Evolutionary conservation across 2,888 invertebrate genomes (phyloP).

Genomic region (Allolobophora icterica): DNA sequence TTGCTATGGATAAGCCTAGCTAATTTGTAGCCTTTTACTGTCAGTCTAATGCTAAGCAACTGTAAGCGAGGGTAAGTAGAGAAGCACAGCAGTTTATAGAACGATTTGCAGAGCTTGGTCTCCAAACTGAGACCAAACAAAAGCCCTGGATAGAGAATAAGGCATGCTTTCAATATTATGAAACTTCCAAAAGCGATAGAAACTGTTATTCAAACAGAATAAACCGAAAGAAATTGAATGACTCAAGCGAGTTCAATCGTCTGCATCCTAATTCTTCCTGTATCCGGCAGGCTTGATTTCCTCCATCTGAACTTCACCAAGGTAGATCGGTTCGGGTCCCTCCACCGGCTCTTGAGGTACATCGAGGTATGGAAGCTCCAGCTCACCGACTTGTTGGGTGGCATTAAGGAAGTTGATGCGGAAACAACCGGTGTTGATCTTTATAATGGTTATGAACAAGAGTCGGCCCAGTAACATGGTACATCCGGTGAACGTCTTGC

Average conservation of each 20-base stretch:
- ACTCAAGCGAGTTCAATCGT: neutral
- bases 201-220: neutral
- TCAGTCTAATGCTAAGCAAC: neutral
- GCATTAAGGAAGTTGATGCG: neutral
- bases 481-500: conserved; percentile 60
- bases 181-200: neutral
- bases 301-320: neutral
- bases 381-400: neutral
- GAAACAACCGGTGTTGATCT: conserved; percentile 57
- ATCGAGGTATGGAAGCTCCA: neutral
- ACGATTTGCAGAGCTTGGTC: neutral
- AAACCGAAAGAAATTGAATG: neutral
- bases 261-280: neutral
- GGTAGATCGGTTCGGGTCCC: neutral
- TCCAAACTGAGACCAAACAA: neutral
- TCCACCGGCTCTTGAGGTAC: neutral
- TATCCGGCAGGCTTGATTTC: neutral
- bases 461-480: conserved; percentile 59
- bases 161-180: neutral
- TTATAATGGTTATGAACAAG: conserved; percentile 54
- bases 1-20: neutral
- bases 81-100: neutral
- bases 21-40: neutral
- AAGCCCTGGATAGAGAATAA: neutral
- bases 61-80: neutral